Conservation (phyloP, 2,797 vertebrate genomes). For the Streptopelia turtur region DNA sequence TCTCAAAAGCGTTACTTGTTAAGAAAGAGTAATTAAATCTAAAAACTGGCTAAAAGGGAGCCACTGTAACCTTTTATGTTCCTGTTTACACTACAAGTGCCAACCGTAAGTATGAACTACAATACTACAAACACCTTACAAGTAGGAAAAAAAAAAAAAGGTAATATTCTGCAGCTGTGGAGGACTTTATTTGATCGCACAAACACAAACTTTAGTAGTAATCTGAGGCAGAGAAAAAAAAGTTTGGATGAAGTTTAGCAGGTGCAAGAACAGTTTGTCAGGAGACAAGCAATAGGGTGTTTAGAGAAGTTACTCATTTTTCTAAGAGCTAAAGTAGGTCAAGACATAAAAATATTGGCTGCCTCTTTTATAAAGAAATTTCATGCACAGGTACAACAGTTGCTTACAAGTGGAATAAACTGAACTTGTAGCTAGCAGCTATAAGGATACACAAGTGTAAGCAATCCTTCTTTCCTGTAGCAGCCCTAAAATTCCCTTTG, state of each 20-base stretch:
- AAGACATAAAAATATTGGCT: not conserved
- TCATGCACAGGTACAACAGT: not conserved
- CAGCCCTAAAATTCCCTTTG: conserved; percentile 36
- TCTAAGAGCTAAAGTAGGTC: conserved; percentile 29
- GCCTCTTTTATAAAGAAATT: conserved; percentile 30
- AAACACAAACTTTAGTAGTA: not conserved
- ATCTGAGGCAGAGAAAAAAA: not conserved
- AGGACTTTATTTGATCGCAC: conserved; percentile 9
- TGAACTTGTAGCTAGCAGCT: conserved; percentile 6
- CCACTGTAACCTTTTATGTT: not conserved
- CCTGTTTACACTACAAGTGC: not conserved
- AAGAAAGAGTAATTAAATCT: not conserved
- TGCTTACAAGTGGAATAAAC: conserved; percentile 32
- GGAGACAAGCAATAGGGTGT: not conserved
- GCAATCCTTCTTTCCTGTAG: not conserved
- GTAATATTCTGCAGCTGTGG: not conserved
- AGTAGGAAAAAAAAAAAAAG: not conserved
- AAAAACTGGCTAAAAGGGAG: not conserved
- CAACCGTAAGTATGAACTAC: not conserved
- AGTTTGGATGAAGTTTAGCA: not conserved
- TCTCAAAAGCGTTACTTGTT: not conserved
- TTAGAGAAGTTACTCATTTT: conserved; percentile 37
- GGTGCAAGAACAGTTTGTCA: not conserved
- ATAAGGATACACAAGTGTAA: not conserved
- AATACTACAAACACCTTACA: not conserved